Evolutionary conservation across 1,140 invertebrate genomes (phyloP).

Genomic region (Zaprionus davidi): DNA sequence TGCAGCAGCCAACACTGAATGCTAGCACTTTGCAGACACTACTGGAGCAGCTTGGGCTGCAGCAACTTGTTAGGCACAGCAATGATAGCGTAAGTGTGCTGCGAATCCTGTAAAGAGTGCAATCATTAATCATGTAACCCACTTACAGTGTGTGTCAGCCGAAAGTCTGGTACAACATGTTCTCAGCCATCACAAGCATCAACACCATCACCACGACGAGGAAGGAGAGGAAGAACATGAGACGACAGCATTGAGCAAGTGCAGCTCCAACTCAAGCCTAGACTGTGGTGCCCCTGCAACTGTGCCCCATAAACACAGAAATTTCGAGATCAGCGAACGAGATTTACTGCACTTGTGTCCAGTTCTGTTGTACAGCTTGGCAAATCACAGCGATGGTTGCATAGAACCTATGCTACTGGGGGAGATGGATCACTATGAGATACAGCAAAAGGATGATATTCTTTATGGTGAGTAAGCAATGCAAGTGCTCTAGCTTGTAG

Average conservation of each 20-base stretch:
- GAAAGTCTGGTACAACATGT: conserved; percentile 72
- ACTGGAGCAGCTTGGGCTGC: conserved; percentile 87
- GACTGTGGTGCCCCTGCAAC: conserved; percentile 32
- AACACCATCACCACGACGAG: conserved; percentile 54
- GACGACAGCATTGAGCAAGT: conserved; percentile 45
- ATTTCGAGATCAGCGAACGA: conserved; percentile 59
- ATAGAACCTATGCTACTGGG: conserved; percentile 75
- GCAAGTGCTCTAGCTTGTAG: not conserved
- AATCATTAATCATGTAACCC: conserved; percentile 36
- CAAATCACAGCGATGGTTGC: conserved; percentile 86
- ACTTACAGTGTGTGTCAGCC: conserved; percentile 52
- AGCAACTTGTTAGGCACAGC: conserved; percentile 85
- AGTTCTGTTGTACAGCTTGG: conserved; percentile 87
- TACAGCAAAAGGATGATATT: conserved; percentile 62
- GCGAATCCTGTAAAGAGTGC: not conserved
- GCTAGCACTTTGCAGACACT: conserved; percentile 86
- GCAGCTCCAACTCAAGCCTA: conserved; percentile 38
- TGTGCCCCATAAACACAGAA: conserved; percentile 18
- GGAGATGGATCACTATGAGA: conserved; percentile 54
- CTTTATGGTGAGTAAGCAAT: conserved; percentile 67
- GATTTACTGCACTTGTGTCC: conserved; percentile 87
- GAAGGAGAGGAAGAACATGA: conserved; percentile 13
- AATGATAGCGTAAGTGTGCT: conserved; percentile 85
- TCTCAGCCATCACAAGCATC: conserved; percentile 49
- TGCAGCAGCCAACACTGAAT: conserved; percentile 82